phyloP scores from a whole-genome alignment of 2,888 invertebrate genomes.

The Clistopyga incitator region DNA sequence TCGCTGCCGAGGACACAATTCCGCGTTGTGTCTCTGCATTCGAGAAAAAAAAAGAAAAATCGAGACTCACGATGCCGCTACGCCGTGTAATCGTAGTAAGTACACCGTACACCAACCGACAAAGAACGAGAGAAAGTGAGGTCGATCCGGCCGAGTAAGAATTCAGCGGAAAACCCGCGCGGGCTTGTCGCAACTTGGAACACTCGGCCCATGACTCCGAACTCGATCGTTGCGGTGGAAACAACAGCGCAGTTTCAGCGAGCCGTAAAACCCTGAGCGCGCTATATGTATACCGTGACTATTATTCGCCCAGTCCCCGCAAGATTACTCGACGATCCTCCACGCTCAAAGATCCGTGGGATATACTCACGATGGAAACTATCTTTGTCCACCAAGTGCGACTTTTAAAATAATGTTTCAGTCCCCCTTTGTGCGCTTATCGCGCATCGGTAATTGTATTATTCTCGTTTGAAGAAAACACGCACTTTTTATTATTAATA shows the following conservation, averaged over 20 bases:
- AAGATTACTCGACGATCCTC: too few species aligned
- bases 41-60: not conserved
- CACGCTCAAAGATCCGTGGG: slow-evolving; percentile 5
- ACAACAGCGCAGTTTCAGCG: slow-evolving; percentile 45
- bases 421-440: too few species aligned
- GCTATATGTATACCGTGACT: not conserved
- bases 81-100: not conserved
- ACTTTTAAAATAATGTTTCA: too few species aligned
- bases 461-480: too few species aligned
- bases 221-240: slow-evolving; percentile 28
- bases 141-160: slow-evolving; percentile 63
- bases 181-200: slow-evolving; percentile 49
- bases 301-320: slow-evolving; percentile 8
- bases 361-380: slow-evolving; percentile 10
- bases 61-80: not conserved
- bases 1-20: not conserved
- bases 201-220: slow-evolving; percentile 24
- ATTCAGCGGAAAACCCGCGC: slow-evolving; percentile 56
- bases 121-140: slow-evolving; percentile 61
- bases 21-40: not conserved
- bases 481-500: too few species aligned
- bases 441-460: too few species aligned
- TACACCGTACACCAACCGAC: slow-evolving; percentile 30
- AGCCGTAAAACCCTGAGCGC: slow-evolving; percentile 50
- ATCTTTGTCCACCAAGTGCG: not conserved